phyloP scores from a whole-genome alignment of 2,797 vertebrate species.

The Peromyscus eremicus region DNA sequence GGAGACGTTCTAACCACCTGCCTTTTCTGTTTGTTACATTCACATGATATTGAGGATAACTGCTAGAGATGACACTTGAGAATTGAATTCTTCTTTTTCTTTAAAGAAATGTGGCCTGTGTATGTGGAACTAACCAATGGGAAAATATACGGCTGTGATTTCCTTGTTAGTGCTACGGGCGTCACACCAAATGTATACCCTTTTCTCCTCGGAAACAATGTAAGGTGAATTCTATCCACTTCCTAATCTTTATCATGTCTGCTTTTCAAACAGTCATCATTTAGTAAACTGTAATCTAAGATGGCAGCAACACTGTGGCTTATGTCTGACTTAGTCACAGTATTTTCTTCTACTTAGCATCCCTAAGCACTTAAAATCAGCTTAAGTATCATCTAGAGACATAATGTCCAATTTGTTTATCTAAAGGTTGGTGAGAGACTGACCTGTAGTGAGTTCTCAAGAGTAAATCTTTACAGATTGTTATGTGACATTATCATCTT shows the following conservation, averaged over 20 bases:
- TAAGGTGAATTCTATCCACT: slow-evolving; percentile 85
- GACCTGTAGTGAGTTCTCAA: slow-evolving; percentile 24
- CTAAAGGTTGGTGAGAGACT: not conserved
- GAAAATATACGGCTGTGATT: slow-evolving; percentile 94
- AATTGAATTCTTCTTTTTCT: slow-evolving; percentile 73
- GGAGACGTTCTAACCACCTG: not conserved
- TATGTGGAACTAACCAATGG: slow-evolving; percentile 94
- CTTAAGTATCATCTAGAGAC: not conserved
- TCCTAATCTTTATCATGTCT: slow-evolving; percentile 23
- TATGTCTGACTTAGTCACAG: not conserved
- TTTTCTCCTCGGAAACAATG: slow-evolving; percentile 94
- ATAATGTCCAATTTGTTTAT: not conserved
- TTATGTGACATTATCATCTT: not conserved
- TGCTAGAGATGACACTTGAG: slow-evolving; percentile 40
- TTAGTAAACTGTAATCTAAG: slow-evolving; percentile 32
- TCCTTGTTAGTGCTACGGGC: slow-evolving; percentile 96
- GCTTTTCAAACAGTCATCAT: not conserved
- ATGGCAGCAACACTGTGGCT: slow-evolving; percentile 8
- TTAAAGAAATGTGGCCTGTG: slow-evolving; percentile 93
- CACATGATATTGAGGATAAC: not conserved
- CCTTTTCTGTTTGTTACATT: slow-evolving; percentile 18
- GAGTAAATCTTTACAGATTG: not conserved
- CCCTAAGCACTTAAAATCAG: not conserved
- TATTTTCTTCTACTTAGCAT: not conserved
- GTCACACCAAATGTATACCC: slow-evolving; percentile 93